Percentiles rank a stretch among this genome's conserved stretches.
Conservation (phyloP, 2,113 vertebrate species). For the Tyto alba region DNA sequence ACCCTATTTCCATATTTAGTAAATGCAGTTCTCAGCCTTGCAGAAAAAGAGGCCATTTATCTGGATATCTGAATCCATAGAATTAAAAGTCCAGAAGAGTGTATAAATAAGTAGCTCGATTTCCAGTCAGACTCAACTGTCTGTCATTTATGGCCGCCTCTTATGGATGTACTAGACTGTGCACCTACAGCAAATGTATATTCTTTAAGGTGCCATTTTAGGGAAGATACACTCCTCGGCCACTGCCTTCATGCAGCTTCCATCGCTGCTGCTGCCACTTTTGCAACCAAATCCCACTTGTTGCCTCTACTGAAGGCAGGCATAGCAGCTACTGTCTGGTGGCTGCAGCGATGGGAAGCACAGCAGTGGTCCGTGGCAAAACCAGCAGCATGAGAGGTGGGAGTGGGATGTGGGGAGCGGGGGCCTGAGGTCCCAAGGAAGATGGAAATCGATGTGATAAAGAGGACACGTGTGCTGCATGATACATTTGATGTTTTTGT, state of each 20-base stretch:
- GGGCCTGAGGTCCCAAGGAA: neutral
- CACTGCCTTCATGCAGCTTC: neutral
- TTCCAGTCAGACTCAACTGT: neutral
- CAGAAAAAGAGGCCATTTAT: slow-evolving; percentile 3
- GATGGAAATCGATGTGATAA: neutral
- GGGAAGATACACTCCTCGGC: neutral
- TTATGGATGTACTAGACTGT: neutral
- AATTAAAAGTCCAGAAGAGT: neutral
- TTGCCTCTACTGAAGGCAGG: neutral
- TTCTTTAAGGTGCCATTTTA: neutral
- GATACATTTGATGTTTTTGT: neutral
- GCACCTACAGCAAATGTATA: neutral
- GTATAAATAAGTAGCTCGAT: neutral
- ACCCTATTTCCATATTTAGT: slow-evolving; percentile 49
- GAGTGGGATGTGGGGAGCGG: neutral
- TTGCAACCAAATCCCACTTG: neutral
- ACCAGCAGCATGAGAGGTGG: neutral
- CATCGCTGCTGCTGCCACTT: neutral
- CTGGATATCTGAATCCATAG: neutral
- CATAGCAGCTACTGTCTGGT: neutral
- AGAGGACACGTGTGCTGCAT: accelerated
- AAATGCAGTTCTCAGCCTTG: neutral
- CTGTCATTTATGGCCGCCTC: neutral
- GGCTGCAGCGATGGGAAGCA: neutral
- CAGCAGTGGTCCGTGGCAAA: neutral